Conservation (phyloP, 2,888 invertebrate species). For the Cataglyphis altisquamis region DNA sequence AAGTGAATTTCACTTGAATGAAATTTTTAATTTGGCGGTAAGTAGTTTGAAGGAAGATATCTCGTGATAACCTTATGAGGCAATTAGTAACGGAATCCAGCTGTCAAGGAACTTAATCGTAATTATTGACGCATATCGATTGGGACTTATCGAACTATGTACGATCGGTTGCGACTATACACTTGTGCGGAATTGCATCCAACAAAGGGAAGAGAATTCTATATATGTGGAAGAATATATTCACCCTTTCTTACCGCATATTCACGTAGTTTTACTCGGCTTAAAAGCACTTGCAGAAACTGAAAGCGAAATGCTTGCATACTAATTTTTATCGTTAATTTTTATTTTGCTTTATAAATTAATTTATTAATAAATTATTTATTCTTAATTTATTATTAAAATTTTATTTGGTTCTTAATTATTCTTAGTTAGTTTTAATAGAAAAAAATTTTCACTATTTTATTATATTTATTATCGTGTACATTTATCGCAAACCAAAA, state of each 20-base stretch:
- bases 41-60: constrained; percentile 22
- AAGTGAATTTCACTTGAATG: background rate
- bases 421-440: background rate
- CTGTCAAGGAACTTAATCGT: constrained; percentile 24
- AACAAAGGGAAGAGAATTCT: constrained; percentile 4
- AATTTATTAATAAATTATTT: background rate
- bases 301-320: background rate
- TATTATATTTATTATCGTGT: background rate
- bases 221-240: background rate
- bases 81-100: constrained; percentile 26
- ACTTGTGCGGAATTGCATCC: constrained; percentile 21
- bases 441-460: background rate
- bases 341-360: background rate
- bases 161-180: background rate
- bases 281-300: background rate
- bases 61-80: constrained; percentile 29
- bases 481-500: background rate
- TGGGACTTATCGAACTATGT: constrained; percentile 9
- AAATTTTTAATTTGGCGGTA: constrained; percentile 28
- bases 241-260: background rate
- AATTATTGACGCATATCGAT: constrained; percentile 45
- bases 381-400: background rate
- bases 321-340: background rate
- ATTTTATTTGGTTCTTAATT: background rate
- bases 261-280: background rate